Base-by-base conservation (phyloP, 2,888 invertebrate genomes). In the Leptothorax acervorum region DNA sequence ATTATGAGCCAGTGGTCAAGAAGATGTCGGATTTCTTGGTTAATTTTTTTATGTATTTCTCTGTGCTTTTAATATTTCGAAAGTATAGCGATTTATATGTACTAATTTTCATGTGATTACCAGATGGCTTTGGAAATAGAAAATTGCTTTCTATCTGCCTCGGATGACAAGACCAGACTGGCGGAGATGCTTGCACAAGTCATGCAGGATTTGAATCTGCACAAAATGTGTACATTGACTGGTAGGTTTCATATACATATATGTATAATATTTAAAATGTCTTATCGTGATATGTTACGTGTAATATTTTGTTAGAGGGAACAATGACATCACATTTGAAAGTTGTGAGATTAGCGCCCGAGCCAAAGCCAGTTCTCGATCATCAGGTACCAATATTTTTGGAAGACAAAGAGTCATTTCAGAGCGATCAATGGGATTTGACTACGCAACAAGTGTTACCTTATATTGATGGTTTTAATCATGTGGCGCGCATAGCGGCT, bases 1-100 rank as follows among this genome's bases (percentile, higher is more conserved):
- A 98, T 92, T 99, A 99, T 95, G 99, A 99, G 93, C 97, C 98
- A 0, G 98, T 99, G 11, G 98, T 99, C 0, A 98, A 98, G 93
- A 99, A 99, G 94, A 96, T 99, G 74, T 98, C 99, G 0, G 98
- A 98, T 93, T 99, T 99, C 95, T 95, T 99, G 94, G 97, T 97
- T 96, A 63, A 48, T 39, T 35, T n/a, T 51, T 28, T 23, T 3
- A 31, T 51, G 11, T 5, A 12, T 15, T 62, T 82, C 12, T 39
- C 3, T 81, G 39, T 81, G 2, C 55, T 73, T 63, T 51, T 71
- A 66, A 39, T 45, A 60, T 62, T 15, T 5, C 8, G 0, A 2
- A 71, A n/a, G 15, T 35, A 70, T 12, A 48, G 3, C 60, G 18
- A 45, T 15, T 55, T 79, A 57, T 68, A 23, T 42, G 11, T 4